These are phyloP conservation scores for Euwallacea similis DNA, from an alignment of 1,140 invertebrate species.

Conservation along the genomic window DNA sequence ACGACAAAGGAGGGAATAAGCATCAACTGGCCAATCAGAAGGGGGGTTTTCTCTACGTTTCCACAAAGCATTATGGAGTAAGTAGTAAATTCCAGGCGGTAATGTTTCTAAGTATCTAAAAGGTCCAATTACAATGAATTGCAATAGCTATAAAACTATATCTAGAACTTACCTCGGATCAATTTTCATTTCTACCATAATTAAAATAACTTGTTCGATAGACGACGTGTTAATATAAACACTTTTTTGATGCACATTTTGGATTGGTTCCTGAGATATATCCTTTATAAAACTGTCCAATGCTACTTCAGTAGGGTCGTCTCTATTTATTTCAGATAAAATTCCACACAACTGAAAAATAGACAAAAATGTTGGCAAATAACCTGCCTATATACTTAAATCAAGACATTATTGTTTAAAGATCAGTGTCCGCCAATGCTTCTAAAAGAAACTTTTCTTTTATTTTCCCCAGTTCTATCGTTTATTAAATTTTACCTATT, in stretches of 20 bases:
- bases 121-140: constrained; percentile 8
- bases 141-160: not conserved
- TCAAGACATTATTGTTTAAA: too few species aligned
- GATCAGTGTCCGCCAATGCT: too few species aligned
- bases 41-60: constrained; percentile 75
- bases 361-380: not conserved
- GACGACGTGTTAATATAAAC: constrained; percentile 14
- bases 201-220: constrained; percentile 43
- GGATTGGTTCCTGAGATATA: constrained; percentile 7
- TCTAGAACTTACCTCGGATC: constrained; percentile 53
- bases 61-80: constrained; percentile 75
- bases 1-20: constrained; percentile 79
- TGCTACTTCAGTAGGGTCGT: constrained; percentile 4
- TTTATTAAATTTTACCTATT: too few species aligned
- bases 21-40: constrained; percentile 72
- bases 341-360: constrained; percentile 42
- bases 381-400: too few species aligned
- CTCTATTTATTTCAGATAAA: constrained; percentile 32
- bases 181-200: constrained; percentile 59
- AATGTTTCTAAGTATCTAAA: constrained; percentile 70
- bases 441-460: too few species aligned
- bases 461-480: too few species aligned
- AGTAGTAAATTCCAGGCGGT: constrained; percentile 73
- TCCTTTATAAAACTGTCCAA: constrained; percentile 36
- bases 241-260: constrained; percentile 25